These are phyloP conservation scores for Euphydryas editha DNA, from an alignment of 2,888 invertebrate genomes.

Conservation along the genomic window DNA sequence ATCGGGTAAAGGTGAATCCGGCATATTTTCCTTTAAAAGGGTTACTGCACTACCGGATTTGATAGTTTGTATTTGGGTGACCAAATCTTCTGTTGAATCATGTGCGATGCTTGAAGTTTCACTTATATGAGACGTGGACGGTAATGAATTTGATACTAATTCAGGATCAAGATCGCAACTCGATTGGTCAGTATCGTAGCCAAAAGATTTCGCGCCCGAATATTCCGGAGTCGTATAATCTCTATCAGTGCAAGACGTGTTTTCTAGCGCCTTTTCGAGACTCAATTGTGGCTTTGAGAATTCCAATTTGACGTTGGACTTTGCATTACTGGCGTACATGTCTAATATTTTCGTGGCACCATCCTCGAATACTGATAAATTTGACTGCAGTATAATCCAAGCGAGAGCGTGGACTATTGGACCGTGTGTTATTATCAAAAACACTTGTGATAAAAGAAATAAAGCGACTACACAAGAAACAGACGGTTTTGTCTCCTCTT, in stretches of 20 bases:
- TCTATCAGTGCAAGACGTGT: constrained; percentile 67
- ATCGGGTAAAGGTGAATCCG: constrained; percentile 78
- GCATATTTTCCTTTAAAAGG: constrained; percentile 66
- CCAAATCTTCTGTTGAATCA: constrained; percentile 78
- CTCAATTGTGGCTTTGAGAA: constrained; percentile 89
- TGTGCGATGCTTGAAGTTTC: constrained; percentile 76
- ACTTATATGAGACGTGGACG: constrained; percentile 81
- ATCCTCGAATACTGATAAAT: constrained; percentile 87
- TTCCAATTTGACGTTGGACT: constrained; percentile 83
- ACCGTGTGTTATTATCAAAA: constrained; percentile 95
- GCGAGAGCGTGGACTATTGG: constrained; percentile 96
- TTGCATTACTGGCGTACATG: constrained; percentile 84
- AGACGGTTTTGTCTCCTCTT: constrained; percentile 86
- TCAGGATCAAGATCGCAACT: constrained; percentile 81
- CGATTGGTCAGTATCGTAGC: constrained; percentile 76
- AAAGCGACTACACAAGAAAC: constrained; percentile 95
- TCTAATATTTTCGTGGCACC: constrained; percentile 87
- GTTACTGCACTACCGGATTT: constrained; percentile 38
- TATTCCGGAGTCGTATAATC: constrained; percentile 78
- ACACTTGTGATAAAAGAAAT: constrained; percentile 96
- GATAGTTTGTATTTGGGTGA: constrained; percentile 65
- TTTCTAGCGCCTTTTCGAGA: constrained; percentile 89
- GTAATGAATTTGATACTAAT: constrained; percentile 75
- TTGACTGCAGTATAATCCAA: constrained; percentile 94
- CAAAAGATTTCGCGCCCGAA: constrained; percentile 66